Evolutionary conservation across 2,888 invertebrate genomes (phyloP).

Genomic region (Osmoderma eremita): DNA sequence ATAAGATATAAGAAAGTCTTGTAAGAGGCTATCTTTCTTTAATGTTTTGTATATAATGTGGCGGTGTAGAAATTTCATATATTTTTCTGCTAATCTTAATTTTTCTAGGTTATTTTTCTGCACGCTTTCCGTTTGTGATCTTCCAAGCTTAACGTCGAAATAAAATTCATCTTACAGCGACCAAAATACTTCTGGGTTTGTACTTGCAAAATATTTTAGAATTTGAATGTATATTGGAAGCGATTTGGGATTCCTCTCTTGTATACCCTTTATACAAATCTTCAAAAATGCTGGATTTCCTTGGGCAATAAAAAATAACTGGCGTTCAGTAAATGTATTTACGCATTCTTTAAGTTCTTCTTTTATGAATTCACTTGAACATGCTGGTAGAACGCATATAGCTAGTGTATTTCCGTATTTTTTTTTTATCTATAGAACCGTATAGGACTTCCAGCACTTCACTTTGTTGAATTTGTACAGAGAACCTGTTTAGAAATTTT

Average conservation of each 20-base stretch:
- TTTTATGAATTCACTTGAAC: neutral
- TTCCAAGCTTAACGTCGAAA: neutral
- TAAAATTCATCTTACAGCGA: neutral
- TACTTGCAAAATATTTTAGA: constrained; percentile 1
- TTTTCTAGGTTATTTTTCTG: constrained; percentile 3
- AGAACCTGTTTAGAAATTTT: neutral
- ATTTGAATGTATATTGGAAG: neutral
- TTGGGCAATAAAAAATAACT: neutral
- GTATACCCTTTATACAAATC: neutral
- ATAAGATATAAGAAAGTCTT: neutral
- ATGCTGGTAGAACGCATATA: neutral
- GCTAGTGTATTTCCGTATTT: neutral
- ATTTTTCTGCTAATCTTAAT: neutral
- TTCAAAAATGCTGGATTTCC: neutral
- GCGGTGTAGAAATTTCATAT: neutral
- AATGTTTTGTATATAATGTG: neutral
- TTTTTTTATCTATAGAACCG: neutral
- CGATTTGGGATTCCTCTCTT: neutral
- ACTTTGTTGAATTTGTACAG: neutral
- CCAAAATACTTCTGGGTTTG: constrained; percentile 1
- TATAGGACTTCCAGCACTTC: neutral
- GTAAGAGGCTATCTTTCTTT: neutral
- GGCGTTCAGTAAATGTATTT: neutral
- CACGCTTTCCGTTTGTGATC: neutral
- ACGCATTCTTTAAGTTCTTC: neutral